Percentiles rank a stretch among this genome's conserved stretches.
Conservation (phyloP, 2,888 invertebrate genomes). For the Drosophila kambysellisi region DNA sequence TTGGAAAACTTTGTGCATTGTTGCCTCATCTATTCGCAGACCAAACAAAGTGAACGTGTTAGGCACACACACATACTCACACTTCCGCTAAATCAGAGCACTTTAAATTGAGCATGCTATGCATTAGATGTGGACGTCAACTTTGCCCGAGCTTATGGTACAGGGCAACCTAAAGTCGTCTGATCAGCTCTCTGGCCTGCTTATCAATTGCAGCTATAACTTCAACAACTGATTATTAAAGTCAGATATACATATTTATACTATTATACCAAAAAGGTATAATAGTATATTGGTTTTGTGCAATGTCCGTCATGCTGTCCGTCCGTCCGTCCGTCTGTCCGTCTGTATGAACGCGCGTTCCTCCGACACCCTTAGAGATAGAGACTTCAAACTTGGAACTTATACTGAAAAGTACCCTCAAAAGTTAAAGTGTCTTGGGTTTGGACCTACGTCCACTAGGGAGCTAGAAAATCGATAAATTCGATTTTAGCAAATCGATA, state of each 20-base stretch:
- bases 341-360: too few species aligned
- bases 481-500: too few species aligned
- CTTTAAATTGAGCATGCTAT: slow-evolving; percentile 75
- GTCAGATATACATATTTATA: neutral
- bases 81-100: slow-evolving; percentile 61
- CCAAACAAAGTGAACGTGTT: slow-evolving; percentile 72
- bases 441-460: too few species aligned
- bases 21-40: slow-evolving; percentile 72
- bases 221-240: slow-evolving; percentile 5
- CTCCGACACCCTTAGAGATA: too few species aligned
- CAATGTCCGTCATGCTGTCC: too few species aligned
- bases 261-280: too few species aligned
- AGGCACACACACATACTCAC: slow-evolving; percentile 30
- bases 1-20: slow-evolving; percentile 52
- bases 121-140: slow-evolving; percentile 47
- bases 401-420: too few species aligned
- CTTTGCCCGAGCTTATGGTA: slow-evolving; percentile 17
- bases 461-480: too few species aligned
- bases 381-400: too few species aligned
- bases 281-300: too few species aligned
- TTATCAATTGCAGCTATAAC: slow-evolving; percentile 10
- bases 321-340: too few species aligned
- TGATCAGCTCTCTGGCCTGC: slow-evolving; percentile 6
- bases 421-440: too few species aligned
- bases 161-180: slow-evolving; percentile 26